Percentiles rank a stretch among this genome's conserved stretches.
phyloP scores from a whole-genome alignment of 92 coral and sea anemone genomes.

The Phenganax subtilis region DNA sequence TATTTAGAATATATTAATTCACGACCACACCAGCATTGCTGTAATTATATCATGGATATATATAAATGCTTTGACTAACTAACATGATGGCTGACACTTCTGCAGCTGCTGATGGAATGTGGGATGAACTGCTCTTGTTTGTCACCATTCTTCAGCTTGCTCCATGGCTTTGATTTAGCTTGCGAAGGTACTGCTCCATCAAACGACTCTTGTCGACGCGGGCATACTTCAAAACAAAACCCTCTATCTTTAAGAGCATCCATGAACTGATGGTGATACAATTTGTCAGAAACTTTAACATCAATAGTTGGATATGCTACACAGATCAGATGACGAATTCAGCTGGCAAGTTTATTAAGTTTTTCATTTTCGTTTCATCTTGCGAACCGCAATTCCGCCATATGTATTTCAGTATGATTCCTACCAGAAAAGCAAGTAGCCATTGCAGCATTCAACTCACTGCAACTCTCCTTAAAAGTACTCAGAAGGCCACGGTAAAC shows the following conservation, averaged over 20 bases:
- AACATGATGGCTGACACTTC: background rate
- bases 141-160: background rate
- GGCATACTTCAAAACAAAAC: constrained; percentile 11
- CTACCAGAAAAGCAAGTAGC: background rate
- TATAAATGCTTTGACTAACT: too few species aligned
- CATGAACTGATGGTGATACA: constrained; percentile 39
- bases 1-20: too few species aligned
- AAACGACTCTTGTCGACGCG: background rate
- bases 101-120: background rate
- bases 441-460: background rate
- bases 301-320: constrained; percentile 10
- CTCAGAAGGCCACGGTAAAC: constrained; percentile 7
- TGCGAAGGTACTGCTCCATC: constrained; percentile 14
- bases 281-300: background rate
- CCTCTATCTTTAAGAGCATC: constrained; percentile 30
- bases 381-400: background rate
- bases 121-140: background rate
- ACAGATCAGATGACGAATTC: background rate
- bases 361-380: constrained; percentile 11
- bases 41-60: too few species aligned
- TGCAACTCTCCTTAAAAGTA: background rate
- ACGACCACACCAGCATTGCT: too few species aligned
- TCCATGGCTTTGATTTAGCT: constrained; percentile 38
- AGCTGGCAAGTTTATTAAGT: constrained; percentile 20
- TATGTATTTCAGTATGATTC: background rate